Conservation (phyloP, 2,113 vertebrate genomes). For the Apus apus region DNA sequence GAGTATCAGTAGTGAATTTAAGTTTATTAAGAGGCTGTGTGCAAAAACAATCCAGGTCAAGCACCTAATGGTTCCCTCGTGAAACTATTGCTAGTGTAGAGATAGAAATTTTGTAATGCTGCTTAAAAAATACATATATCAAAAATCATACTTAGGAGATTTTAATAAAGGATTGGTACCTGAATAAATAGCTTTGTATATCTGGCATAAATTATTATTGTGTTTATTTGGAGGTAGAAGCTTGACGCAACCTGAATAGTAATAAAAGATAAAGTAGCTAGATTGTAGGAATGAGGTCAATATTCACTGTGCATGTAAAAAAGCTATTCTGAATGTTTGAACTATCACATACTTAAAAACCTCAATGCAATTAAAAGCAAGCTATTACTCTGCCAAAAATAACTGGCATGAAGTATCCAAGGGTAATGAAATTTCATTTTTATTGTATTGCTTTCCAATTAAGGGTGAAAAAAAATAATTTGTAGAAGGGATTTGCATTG, state of each 20-base stretch:
- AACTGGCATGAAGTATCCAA: neutral
- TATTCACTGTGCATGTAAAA: neutral
- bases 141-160: neutral
- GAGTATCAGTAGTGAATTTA: neutral
- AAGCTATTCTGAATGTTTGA: slow-evolving; percentile 11
- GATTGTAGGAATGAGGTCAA: neutral
- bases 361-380: slow-evolving; percentile 4
- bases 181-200: neutral
- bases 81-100: neutral
- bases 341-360: neutral
- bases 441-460: neutral
- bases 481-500: neutral
- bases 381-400: slow-evolving; percentile 1
- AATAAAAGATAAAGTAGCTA: neutral
- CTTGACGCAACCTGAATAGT: neutral
- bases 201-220: neutral
- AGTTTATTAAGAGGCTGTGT: neutral
- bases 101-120: neutral
- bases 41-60: neutral
- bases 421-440: slow-evolving; percentile 11
- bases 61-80: neutral
- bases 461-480: neutral
- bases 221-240: neutral
- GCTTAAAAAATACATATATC: neutral
- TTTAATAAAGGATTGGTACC: neutral